Conservation (phyloP, 2,797 vertebrate genomes). For the Microctenopoma steveboyesi region DNA sequence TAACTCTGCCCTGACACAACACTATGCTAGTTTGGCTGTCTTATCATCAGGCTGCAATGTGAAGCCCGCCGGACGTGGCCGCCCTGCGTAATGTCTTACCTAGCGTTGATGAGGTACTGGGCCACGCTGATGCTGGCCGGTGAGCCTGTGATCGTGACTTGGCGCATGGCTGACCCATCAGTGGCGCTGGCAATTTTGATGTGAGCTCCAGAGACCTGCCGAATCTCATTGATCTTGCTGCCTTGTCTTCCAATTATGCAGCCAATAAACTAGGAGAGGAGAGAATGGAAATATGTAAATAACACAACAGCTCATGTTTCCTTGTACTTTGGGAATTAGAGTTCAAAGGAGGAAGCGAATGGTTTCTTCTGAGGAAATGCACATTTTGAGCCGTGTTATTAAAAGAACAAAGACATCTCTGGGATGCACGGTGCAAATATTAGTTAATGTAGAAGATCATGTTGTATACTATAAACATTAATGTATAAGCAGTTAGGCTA, state of each 20-base stretch:
- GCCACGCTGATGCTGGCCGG: conserved; percentile 94
- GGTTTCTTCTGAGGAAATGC: not conserved
- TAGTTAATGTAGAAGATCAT: not conserved
- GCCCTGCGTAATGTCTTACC: conserved; percentile 83
- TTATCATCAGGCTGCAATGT: conserved; percentile 48
- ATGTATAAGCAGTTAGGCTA: not conserved
- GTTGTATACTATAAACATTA: not conserved
- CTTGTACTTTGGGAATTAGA: conserved; percentile 39
- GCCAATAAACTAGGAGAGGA: conserved; percentile 88
- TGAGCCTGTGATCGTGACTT: conserved; percentile 94
- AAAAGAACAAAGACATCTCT: conserved; percentile 4
- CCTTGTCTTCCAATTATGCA: conserved; percentile 99
- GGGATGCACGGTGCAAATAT: not conserved
- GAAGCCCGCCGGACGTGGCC: conserved; percentile 36
- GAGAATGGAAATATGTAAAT: conserved; percentile 56
- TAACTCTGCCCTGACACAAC: conserved; percentile 53
- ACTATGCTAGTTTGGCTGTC: conserved; percentile 42
- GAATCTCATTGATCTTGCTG: conserved; percentile 98
- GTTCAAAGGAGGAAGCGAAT: conserved; percentile 20
- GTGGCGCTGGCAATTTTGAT: conserved; percentile 96
- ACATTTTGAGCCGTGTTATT: not conserved
- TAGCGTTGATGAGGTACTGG: conserved; percentile 97
- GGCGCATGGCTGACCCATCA: conserved; percentile 93
- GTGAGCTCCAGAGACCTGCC: conserved; percentile 96
- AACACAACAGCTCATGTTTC: conserved; percentile 45